Conservation (phyloP, 2,113 vertebrate genomes). For the Melanocharis versteri region DNA sequence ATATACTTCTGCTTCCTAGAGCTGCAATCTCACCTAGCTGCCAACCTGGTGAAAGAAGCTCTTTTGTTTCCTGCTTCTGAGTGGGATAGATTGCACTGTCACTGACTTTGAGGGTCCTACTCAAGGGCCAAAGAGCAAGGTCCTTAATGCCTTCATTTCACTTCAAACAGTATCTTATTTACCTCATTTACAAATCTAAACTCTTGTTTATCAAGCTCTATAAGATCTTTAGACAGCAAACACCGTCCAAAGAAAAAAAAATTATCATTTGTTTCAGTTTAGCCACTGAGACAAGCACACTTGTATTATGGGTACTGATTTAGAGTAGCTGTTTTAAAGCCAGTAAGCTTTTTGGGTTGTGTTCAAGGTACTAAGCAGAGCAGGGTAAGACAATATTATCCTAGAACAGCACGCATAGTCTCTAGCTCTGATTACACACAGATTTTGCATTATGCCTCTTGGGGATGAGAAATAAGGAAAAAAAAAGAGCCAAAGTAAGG, state of each 20-base stretch:
- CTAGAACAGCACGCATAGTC: neutral
- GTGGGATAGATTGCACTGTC: neutral
- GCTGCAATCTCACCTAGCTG: neutral
- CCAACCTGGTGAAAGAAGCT: neutral
- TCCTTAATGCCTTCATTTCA: neutral
- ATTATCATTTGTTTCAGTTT: neutral
- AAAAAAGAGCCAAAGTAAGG: neutral
- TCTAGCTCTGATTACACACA: neutral
- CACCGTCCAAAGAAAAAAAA: neutral
- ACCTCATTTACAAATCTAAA: neutral
- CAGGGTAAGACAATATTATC: neutral
- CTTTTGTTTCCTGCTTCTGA: neutral
- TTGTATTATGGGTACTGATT: neutral
- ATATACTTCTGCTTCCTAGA: neutral
- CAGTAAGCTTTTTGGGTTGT: neutral
- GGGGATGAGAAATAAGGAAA: neutral
- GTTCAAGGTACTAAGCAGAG: neutral
- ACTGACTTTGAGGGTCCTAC: neutral
- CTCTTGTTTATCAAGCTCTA: neutral
- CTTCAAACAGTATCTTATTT: neutral
- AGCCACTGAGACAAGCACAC: neutral
- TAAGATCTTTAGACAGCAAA: neutral
- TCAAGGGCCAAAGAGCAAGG: neutral
- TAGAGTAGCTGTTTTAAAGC: neutral
- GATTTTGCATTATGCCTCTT: conserved; percentile 7